Conservation (phyloP, 2,113 vertebrate genomes). For the Clarias batrachus region DNA sequence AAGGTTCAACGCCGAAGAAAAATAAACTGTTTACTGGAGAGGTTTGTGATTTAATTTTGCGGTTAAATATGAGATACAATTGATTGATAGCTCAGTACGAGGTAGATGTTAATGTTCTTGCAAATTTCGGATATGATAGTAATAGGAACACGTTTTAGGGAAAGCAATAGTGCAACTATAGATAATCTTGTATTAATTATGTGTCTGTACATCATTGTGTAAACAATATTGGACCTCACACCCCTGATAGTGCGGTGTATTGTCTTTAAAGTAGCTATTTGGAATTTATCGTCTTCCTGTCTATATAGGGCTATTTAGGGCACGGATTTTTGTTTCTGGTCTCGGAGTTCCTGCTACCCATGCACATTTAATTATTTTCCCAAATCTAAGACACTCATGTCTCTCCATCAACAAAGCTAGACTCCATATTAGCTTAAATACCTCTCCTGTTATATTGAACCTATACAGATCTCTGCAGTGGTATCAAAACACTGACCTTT, state of each 20-base stretch:
- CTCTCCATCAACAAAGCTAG: no score
- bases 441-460: not conserved
- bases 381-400: not conserved
- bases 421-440: not conserved
- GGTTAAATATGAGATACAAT: not conserved
- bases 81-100: no score
- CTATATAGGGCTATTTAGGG: not conserved
- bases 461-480: no score
- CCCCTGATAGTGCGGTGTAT: not conserved
- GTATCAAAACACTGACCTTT: no score
- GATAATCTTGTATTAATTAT: no score
- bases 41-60: conserved; percentile 18
- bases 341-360: no score
- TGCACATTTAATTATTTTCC: not conserved
- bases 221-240: not conserved
- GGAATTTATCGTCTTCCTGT: not conserved
- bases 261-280: not conserved
- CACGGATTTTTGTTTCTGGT: no score
- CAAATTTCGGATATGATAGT: not conserved
- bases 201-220: not conserved
- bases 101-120: not conserved
- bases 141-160: not conserved
- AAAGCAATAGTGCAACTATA: not conserved
- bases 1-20: conserved; percentile 49
- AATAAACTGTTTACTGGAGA: conserved; percentile 34